These are phyloP conservation scores for Helicoverpa zea DNA, from an alignment of 1,140 invertebrate species.

Conservation along the genomic window DNA sequence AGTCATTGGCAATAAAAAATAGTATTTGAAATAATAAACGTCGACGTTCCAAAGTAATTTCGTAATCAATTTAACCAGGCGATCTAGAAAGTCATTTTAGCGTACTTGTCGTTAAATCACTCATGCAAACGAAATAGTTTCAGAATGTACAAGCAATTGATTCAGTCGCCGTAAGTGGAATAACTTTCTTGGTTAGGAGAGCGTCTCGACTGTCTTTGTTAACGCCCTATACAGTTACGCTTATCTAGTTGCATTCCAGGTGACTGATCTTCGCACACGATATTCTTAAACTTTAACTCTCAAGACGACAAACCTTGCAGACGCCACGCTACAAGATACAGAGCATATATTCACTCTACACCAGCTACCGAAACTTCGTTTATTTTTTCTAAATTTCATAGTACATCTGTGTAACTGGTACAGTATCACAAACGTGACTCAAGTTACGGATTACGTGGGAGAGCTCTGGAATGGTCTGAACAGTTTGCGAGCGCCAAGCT, in stretches of 20 bases:
- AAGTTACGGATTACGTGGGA: slow-evolving; percentile 76
- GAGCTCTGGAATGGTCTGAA: slow-evolving; percentile 68
- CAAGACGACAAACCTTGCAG: slow-evolving; percentile 49
- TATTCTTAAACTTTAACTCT: slow-evolving; percentile 59
- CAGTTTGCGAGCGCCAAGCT: slow-evolving; percentile 72
- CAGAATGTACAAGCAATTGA: slow-evolving; percentile 55
- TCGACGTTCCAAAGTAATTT: too few species aligned
- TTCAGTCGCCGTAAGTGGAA: slow-evolving; percentile 66
- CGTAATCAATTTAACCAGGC: too few species aligned
- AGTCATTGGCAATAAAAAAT: slow-evolving; percentile 18
- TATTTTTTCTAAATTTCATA: slow-evolving; percentile 45
- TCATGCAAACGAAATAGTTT: slow-evolving; percentile 51
- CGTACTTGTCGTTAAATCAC: slow-evolving; percentile 40
- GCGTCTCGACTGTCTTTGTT: slow-evolving; percentile 70
- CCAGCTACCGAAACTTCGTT: slow-evolving; percentile 13
- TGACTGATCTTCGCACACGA: slow-evolving; percentile 71
- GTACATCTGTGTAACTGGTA: slow-evolving; percentile 43
- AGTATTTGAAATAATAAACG: neutral
- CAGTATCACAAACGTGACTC: slow-evolving; percentile 52
- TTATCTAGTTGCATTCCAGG: slow-evolving; percentile 75
- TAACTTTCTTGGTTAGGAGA: slow-evolving; percentile 73
- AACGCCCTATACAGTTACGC: slow-evolving; percentile 71
- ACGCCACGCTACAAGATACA: slow-evolving; percentile 40
- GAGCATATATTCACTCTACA: slow-evolving; percentile 50
- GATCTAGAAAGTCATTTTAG: neutral